phyloP scores from a whole-genome alignment of 2,888 invertebrate genomes.

The Athrips mouffetella region DNA sequence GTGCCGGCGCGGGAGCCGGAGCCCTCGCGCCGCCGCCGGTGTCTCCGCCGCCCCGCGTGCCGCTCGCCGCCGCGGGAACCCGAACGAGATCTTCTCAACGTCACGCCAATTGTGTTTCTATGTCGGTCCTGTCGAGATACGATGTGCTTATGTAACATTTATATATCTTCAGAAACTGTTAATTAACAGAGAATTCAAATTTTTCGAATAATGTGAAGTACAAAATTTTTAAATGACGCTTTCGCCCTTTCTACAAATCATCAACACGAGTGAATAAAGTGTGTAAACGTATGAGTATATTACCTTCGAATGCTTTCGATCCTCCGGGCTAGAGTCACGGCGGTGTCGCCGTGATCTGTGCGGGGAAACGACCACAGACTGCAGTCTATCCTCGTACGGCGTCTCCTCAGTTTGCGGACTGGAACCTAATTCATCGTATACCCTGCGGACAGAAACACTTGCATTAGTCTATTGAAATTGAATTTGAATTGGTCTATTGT shows the following conservation, averaged over 20 bases:
- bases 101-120: slow-evolving; percentile 31
- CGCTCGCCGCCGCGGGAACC: slow-evolving; percentile 52
- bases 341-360: slow-evolving; percentile 64
- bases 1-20: slow-evolving; percentile 90
- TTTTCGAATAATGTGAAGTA: too few species aligned
- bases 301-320: slow-evolving; percentile 66
- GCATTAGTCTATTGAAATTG: too few species aligned
- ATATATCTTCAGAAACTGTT: too few species aligned
- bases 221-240: too few species aligned
- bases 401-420: slow-evolving; percentile 84
- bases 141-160: too few species aligned
- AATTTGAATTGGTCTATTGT: too few species aligned
- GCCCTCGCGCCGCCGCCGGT: slow-evolving; percentile 67
- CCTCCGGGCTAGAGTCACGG: slow-evolving; percentile 87
- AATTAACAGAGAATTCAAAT: too few species aligned
- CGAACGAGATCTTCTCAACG: slow-evolving; percentile 47
- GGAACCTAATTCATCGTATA: slow-evolving; percentile 71
- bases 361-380: slow-evolving; percentile 76
- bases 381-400: slow-evolving; percentile 72
- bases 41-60: slow-evolving; percentile 61
- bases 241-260: too few species aligned
- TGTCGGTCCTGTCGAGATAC: slow-evolving; percentile 55
- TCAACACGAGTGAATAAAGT: too few species aligned
- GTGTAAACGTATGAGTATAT: too few species aligned
- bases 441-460: slow-evolving; percentile 51